Percentiles rank a stretch among this genome's conserved stretches.
These are phyloP conservation scores for Trachelus troglodyta DNA, from an alignment of 2,888 invertebrate genomes.

Conservation along the genomic window DNA sequence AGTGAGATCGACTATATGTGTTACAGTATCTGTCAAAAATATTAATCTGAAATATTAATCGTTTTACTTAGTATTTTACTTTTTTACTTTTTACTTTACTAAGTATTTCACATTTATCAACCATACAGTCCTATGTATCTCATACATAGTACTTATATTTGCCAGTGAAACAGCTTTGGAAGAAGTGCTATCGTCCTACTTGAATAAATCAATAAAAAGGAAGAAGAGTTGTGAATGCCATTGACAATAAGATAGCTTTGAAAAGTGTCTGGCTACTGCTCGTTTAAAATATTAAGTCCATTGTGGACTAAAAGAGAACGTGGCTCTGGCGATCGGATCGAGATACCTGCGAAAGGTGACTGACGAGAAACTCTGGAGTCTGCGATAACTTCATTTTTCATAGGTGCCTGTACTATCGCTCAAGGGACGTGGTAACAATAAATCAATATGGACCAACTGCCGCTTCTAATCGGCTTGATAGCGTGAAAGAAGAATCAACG, in stretches of 20 bases:
- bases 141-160: background rate
- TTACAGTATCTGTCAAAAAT: no score
- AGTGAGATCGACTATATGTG: no score
- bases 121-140: background rate
- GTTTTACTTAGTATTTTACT: background rate
- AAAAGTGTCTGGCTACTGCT: conserved; percentile 7
- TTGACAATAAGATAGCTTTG: conserved; percentile 33
- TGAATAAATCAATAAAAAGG: conserved; percentile 4
- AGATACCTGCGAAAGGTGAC: conserved; percentile 1
- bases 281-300: conserved; percentile 10
- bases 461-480: background rate
- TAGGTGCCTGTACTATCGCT: background rate
- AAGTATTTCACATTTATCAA: background rate
- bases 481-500: background rate
- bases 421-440: background rate
- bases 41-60: no score
- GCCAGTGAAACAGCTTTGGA: background rate
- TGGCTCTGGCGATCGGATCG: background rate
- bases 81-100: no score
- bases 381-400: background rate
- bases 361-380: conserved; percentile 1
- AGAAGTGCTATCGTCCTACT: background rate
- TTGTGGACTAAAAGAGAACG: background rate
- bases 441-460: conserved; percentile 2
- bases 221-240: conserved; percentile 10